Conservation (phyloP, 1,140 invertebrate species). For the Lepidostoma basale region DNA sequence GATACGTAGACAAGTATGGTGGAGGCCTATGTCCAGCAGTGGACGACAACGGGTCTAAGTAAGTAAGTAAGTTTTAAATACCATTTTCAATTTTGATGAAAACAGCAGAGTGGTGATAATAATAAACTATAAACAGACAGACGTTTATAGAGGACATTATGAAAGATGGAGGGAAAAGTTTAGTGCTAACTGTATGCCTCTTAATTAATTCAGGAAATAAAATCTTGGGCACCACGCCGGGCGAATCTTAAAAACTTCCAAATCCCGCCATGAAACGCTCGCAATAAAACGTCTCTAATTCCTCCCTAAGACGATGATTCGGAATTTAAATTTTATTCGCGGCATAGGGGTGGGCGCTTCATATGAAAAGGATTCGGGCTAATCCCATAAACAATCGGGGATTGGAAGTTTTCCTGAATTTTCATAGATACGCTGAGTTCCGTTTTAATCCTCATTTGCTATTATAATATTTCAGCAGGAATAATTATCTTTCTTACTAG, state of each 20-base stretch:
- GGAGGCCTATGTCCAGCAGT: too few relatives aligned
- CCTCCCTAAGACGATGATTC: slow-evolving; percentile 34
- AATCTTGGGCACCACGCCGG: not conserved
- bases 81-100: too few relatives aligned
- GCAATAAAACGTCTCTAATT: slow-evolving; percentile 34
- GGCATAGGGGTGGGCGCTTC: not conserved
- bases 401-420: slow-evolving; percentile 42
- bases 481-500: too few relatives aligned
- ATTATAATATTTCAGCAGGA: slow-evolving; percentile 42
- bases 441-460: slow-evolving; percentile 26
- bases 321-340: slow-evolving; percentile 35
- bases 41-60: too few relatives aligned
- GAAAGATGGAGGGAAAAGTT: too few relatives aligned
- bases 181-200: too few relatives aligned
- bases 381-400: slow-evolving; percentile 44
- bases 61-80: too few relatives aligned
- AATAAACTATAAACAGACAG: too few relatives aligned
- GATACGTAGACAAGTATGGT: too few relatives aligned
- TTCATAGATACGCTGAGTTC: slow-evolving; percentile 23
- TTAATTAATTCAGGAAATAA: not conserved
- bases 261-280: slow-evolving; percentile 38
- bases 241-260: slow-evolving; percentile 35
- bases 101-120: too few relatives aligned
- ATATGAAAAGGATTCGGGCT: slow-evolving; percentile 39
- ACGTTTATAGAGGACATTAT: too few relatives aligned